phyloP scores from a whole-genome alignment of 2,113 vertebrate species.

The Pundamilia nyererei region DNA sequence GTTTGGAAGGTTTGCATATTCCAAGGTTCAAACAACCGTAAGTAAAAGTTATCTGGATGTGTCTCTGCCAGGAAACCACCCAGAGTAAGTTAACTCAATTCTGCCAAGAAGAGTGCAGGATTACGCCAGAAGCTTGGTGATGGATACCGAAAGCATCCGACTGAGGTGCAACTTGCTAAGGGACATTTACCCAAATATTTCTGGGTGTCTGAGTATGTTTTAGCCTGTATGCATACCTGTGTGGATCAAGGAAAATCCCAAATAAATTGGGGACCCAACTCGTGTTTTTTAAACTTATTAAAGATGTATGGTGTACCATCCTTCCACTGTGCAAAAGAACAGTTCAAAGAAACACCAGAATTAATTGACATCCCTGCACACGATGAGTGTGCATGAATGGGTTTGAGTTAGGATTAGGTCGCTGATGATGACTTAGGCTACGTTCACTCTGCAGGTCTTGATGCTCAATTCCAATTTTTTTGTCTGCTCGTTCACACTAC shows the following conservation, averaged over 20 bases:
- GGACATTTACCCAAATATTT: not conserved
- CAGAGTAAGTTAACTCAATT: not conserved
- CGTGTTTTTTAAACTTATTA: not conserved
- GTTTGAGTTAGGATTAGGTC: not conserved
- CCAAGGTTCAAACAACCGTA: not conserved
- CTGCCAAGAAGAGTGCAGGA: not conserved
- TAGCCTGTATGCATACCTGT: not conserved
- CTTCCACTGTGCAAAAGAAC: rapidly evolving
- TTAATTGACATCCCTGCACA: not conserved
- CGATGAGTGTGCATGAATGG: not conserved
- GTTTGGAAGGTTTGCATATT: not conserved
- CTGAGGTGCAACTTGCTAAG: rapidly evolving
- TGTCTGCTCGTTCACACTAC: not conserved
- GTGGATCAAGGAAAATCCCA: not conserved
- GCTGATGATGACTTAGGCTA: rapidly evolving
- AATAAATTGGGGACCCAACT: not conserved
- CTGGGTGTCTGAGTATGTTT: not conserved
- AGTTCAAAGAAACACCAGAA: not conserved
- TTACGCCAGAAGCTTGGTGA: not conserved
- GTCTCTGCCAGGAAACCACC: not conserved
- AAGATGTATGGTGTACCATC: rapidly evolving
- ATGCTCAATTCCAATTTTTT: rapidly evolving
- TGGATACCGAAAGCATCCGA: rapidly evolving
- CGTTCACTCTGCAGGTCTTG: rapidly evolving
- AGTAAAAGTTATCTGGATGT: not conserved